Base-by-base conservation (phyloP, 2,113 vertebrate species). In the Lucifuga dentata region DNA sequence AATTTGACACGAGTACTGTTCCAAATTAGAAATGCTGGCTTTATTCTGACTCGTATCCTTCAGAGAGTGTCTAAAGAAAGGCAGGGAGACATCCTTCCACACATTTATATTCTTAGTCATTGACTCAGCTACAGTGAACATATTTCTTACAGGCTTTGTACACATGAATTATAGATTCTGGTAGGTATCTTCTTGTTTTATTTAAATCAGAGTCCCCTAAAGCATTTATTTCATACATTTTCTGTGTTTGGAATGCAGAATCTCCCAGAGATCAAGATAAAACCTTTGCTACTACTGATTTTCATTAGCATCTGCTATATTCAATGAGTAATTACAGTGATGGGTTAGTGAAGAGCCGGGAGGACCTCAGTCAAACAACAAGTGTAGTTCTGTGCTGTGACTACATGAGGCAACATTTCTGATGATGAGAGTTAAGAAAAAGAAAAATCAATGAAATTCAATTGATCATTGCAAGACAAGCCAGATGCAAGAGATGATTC, bases 151-250 rank as follows among this genome's bases (percentile, higher is more conserved):
- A 78, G 66, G 53, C 71, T 63, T 80, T 67, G 57, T 74, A 65
- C 55, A 71, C 81, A 89, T 75, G 77, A 88, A 89, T 90, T 88
- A 90, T 88, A 84, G 67, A 91, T 51, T 45, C 38, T 86, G 70
- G 52, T 60, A 75, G 64, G 65, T 73, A 65, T 80, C 65, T 43
- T 78, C 86, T 86, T 65, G 69, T 82, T 68, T 82, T 84, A 88
- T 89, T 86, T 73, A 88, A 79, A 88, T 78, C 72, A 57, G 64
- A 85, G 78, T 86, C 88, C 88, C 87, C 29, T 19, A 81, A 73
- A 86, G 72, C 13, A 74, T 67, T 56, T 33, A 59, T 46, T 45
- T 52, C 24, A 10, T 35, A 58, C 62, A 52, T 68, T 52, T 61
- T 74, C 58, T 60, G 49, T 69, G 60, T 78, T 78, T 60, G 67